A percentile compares a stretch with the other conserved stretches of the same genome.
These are phyloP conservation scores for Aromia moschata DNA, from an alignment of 2,888 invertebrate species.

Conservation along the genomic window DNA sequence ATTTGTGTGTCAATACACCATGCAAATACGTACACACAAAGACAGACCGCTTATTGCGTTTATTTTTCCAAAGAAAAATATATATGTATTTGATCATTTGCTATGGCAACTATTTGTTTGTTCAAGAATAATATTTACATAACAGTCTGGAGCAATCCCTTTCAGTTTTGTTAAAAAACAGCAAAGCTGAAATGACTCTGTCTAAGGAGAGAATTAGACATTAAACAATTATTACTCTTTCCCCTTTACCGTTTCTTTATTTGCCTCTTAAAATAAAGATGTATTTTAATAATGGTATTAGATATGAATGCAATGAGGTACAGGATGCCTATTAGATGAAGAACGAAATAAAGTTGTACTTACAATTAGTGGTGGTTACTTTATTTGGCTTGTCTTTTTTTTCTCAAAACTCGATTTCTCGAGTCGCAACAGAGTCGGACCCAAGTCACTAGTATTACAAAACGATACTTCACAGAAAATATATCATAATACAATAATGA, in stretches of 20 bases:
- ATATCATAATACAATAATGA: too few relatives aligned
- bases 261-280: too few relatives aligned
- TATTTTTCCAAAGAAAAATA: constrained; percentile 10
- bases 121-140: constrained; percentile 6
- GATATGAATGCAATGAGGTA: too few relatives aligned
- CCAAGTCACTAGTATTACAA: too few relatives aligned
- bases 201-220: neutral
- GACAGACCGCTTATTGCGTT: constrained; percentile 7
- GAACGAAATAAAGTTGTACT: too few relatives aligned
- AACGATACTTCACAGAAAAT: too few relatives aligned
- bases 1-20: constrained; percentile 3
- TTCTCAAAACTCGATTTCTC: too few relatives aligned
- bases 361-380: too few relatives aligned
- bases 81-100: constrained; percentile 4
- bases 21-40: constrained; percentile 5
- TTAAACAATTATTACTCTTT: neutral
- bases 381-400: too few relatives aligned
- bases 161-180: neutral
- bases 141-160: neutral
- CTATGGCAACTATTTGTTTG: constrained; percentile 6
- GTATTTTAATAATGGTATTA: too few relatives aligned
- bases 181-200: neutral
- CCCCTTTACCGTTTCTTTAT: neutral
- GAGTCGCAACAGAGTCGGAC: too few relatives aligned
- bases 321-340: too few relatives aligned